Conservation (phyloP, 2,888 invertebrate genomes). For the Choreutis nemorana region DNA sequence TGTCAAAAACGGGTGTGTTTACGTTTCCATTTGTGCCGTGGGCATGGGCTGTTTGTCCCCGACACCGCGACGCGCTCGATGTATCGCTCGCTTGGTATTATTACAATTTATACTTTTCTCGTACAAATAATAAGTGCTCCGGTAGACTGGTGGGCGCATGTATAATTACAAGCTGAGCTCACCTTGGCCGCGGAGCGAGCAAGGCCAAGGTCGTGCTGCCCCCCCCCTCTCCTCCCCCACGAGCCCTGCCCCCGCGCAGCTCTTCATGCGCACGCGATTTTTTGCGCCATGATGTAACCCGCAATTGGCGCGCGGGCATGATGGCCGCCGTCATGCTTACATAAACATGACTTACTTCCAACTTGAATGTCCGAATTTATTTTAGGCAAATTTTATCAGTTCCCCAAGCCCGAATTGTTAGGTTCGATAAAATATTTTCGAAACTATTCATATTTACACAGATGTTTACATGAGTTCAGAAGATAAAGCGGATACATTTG, state of each 20-base stretch:
- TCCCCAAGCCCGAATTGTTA: too few species aligned
- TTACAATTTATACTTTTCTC: constrained; percentile 11
- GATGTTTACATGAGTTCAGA: too few species aligned
- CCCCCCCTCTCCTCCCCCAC: constrained; percentile 14
- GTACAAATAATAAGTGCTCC: constrained; percentile 22
- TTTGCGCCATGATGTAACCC: constrained; percentile 62
- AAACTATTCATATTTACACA: too few species aligned
- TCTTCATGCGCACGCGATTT: constrained; percentile 42
- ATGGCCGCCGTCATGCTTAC: constrained; percentile 34
- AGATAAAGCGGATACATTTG: too few species aligned
- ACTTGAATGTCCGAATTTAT: too few species aligned
- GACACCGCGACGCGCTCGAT: background rate
- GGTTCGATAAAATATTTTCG: too few species aligned
- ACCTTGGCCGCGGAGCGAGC: constrained; percentile 57
- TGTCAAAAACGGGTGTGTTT: constrained; percentile 26
- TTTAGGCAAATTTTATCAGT: too few species aligned
- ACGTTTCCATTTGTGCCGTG: constrained; percentile 17
- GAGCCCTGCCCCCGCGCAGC: constrained; percentile 14
- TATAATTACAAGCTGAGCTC: constrained; percentile 49
- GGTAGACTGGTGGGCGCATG: constrained; percentile 57
- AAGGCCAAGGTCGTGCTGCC: constrained; percentile 54
- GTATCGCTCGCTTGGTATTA: background rate
- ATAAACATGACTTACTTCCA: too few species aligned
- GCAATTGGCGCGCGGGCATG: constrained; percentile 57
- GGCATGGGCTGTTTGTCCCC: background rate